A percentile compares a stretch with the other conserved stretches of the same genome.
phyloP scores from a whole-genome alignment of 2,113 vertebrate genomes.

The Cottus gobio region DNA sequence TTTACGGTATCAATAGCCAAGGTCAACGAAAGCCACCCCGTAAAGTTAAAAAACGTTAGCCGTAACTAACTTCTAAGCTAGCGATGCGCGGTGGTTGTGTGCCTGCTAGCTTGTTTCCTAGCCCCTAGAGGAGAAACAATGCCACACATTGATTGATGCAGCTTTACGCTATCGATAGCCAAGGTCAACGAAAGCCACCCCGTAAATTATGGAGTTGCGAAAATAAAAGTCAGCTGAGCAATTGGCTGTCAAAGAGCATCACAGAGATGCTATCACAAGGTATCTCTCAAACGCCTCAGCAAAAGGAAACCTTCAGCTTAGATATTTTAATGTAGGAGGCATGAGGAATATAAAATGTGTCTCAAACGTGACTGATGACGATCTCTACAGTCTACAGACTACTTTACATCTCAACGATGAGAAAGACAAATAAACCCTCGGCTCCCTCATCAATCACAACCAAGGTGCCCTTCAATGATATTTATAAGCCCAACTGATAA shows the following conservation, averaged over 20 bases:
- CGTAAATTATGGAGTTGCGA: not conserved
- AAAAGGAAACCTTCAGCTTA: not conserved
- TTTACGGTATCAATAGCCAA: not conserved
- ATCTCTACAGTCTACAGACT: not conserved
- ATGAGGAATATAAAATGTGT: not conserved
- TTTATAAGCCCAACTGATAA: conserved; percentile 3
- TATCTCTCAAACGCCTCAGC: not conserved
- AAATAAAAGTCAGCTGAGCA: not conserved
- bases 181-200: not conserved
- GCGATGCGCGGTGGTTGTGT: not conserved
- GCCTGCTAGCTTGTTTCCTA: not conserved
- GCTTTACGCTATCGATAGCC: not conserved
- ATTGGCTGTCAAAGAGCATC: conserved; percentile 29
- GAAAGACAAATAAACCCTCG: conserved; percentile 18
- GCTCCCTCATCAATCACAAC: conserved; percentile 33
- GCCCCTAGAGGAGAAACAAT: too few species aligned
- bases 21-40: not conserved
- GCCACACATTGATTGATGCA: not conserved
- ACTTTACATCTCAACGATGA: not conserved
- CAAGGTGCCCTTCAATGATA: conserved; percentile 52
- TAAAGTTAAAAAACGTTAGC: too few species aligned
- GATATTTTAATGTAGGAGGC: not conserved
- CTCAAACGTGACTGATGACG: not conserved
- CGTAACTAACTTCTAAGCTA: not conserved
- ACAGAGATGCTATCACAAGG: not conserved